Evolutionary conservation across 2,888 invertebrate species (phyloP).

Genomic region (Lithophane leautieri): DNA sequence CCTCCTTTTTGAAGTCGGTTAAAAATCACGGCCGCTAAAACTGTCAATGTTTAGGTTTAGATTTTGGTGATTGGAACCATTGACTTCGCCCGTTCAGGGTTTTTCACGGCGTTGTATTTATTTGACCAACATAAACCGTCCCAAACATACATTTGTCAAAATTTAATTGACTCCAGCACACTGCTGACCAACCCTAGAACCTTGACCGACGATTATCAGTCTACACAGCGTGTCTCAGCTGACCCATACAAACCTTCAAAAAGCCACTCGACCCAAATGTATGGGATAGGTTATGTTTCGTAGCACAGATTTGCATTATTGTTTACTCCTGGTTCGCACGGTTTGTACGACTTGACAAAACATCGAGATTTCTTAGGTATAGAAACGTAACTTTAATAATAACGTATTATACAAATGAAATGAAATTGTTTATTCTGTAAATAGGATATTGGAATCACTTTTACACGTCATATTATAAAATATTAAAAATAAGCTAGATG

Average conservation of each 20-base stretch:
- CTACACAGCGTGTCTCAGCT: not conserved
- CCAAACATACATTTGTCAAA: conserved; percentile 13
- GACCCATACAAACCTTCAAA: too few species aligned
- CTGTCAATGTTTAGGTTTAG: not conserved
- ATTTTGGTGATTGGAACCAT: conserved; percentile 6
- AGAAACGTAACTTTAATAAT: too few species aligned
- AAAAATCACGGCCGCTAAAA: conserved; percentile 1
- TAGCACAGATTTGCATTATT: too few species aligned
- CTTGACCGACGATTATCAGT: not conserved
- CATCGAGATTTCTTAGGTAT: too few species aligned
- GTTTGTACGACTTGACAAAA: too few species aligned
- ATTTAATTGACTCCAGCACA: conserved; percentile 11
- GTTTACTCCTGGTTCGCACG: too few species aligned
- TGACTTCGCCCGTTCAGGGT: not conserved
- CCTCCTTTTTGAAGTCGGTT: too few species aligned
- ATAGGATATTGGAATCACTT: too few species aligned
- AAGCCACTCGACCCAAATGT: not conserved
- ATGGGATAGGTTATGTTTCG: not conserved
- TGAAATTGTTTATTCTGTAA: too few species aligned
- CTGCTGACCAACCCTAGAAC: not conserved
- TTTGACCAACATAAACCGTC: conserved; percentile 33
- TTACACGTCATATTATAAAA: too few species aligned
- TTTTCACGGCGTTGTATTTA: conserved; percentile 15
- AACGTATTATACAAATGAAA: too few species aligned
- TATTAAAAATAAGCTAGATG: too few species aligned